Evolutionary conservation across 2,888 invertebrate genomes (phyloP), one percentile per base, ranked within the genome.

Genomic region (Dendrolimus pini): DNA sequence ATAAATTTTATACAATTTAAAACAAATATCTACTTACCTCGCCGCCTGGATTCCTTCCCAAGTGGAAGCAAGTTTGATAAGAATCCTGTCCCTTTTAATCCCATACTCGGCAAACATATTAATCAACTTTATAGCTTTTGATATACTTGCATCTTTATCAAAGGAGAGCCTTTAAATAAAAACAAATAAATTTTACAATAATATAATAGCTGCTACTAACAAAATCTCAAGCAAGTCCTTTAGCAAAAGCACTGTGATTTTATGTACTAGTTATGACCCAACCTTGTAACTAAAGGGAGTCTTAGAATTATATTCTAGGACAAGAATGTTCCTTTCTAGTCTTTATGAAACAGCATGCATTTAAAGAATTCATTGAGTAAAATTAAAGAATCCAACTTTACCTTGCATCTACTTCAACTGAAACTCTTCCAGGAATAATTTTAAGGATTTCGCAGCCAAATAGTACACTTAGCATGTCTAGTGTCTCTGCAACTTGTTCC

Each of bases 1-100:
- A 30, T 30, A 30, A 30, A 30, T 30, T 30, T 6, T 6, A 30
- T 30, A 9, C 47, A 47, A 12, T 9, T 47, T 47, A 47, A 18
- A 47, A 55, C 6, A 52, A 58, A 54, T 53, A 13, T 41, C 55
- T 53, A 42, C 91, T 89, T 91, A 97, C 97, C 93, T 96, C 30
- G 98, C 99, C 47, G 99, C 99, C 90, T 99, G 97, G 65, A 99
- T 99, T 41, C 99, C 99, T 91, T 99, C 99, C 99, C 99, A 99
- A 0, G 99, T 99, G 1, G 99, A 98, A 0, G 99, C 98, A 65
- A 99, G 91, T 86, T 99, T 99, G 66, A 99, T 99, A 18, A 99
- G 93, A 78, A 99, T 95, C 58, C 99, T 93, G 13, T 99, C 97
- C 79, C 98, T 99, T 62, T 92, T 91, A 58, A 99, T 95, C 7